Evolutionary conservation across 2,888 invertebrate genomes (phyloP).

Genomic region (Poecilus cupreus): DNA sequence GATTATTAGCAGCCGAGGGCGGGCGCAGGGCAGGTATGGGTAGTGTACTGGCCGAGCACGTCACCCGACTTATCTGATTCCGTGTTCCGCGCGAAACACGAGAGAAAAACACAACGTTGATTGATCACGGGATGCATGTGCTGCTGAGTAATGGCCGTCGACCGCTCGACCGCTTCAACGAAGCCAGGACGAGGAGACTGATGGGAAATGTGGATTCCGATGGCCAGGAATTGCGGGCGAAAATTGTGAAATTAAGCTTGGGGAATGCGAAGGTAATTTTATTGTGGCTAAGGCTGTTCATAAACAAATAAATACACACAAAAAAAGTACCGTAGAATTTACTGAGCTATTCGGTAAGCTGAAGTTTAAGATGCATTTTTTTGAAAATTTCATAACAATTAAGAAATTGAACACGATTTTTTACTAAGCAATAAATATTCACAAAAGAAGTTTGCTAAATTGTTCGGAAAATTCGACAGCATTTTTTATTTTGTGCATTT

Average conservation of each 20-base stretch:
- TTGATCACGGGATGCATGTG: slow-evolving; percentile 58
- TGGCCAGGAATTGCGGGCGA: background rate
- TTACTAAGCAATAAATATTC: no score
- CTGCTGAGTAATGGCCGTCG: slow-evolving; percentile 55
- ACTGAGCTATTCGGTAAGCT: no score
- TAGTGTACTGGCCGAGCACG: slow-evolving; percentile 1
- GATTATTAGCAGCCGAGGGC: slow-evolving; percentile 38
- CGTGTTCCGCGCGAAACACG: slow-evolving; percentile 14
- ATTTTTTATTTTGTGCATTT: no score
- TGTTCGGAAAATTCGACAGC: no score
- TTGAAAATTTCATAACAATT: no score
- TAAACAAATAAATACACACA: no score
- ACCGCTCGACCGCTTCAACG: background rate
- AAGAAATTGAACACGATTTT: no score
- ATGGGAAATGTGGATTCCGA: background rate
- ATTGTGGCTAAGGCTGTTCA: no score
- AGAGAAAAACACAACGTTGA: slow-evolving; percentile 52
- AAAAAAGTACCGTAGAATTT: no score
- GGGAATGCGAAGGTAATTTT: background rate
- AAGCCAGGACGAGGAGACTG: background rate
- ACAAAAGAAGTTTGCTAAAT: no score
- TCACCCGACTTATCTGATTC: slow-evolving; percentile 55
- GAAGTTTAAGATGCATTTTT: no score
- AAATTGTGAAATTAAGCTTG: background rate
- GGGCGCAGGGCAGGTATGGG: background rate